Evolutionary conservation across 2,113 vertebrate species (phyloP), one percentile per base, ranked within the genome.

Genomic region (Bombycilla garrulus): DNA sequence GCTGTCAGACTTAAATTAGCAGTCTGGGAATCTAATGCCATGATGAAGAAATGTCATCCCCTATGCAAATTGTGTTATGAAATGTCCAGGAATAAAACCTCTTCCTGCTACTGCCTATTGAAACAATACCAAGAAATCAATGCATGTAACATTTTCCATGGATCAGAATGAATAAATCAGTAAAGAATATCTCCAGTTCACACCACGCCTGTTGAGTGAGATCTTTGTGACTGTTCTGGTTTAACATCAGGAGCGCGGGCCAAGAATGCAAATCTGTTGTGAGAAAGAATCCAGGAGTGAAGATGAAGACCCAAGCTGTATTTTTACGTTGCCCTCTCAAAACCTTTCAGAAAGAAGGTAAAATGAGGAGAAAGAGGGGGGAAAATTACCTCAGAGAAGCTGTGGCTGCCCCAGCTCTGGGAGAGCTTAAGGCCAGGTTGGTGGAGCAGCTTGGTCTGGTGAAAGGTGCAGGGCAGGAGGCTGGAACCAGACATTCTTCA

Each of bases 111-210:
- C 29, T 64, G 28, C 50, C 16, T 88, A 29, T 20, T 40, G 51
- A 76, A 86, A 65, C 45, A 86, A 29, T 70, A 90, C 65, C 17
- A 42, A 88, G 18, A 92, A 69, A 80, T 61, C 28, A 45, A 12
- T 69, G 12, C 8, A 42, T 35, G 91, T 73, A 92, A 93, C 8
- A 79, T 95, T 93, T 96, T 91, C 70, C 93, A 69, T 76, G 5
- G 38, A 78, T 48, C 20, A 60, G 36, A 56, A 81, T 18, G 50
- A 90, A 81, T 26, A 74, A 56, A 90, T 44, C 19, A 2, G 13
- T 62, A 40, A 62, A 70, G 40, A 20, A 38, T 81, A 31, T 66
- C 48, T 60, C 35, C 60, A 71, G 22, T 25, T 84, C 38, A 67
- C n/a, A 56, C 31, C 36, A 60, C 19, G 19, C 12, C 53, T 95